These are phyloP conservation scores for Pogonophryne albipinna DNA, from an alignment of 2,797 vertebrate species.

Conservation along the genomic window DNA sequence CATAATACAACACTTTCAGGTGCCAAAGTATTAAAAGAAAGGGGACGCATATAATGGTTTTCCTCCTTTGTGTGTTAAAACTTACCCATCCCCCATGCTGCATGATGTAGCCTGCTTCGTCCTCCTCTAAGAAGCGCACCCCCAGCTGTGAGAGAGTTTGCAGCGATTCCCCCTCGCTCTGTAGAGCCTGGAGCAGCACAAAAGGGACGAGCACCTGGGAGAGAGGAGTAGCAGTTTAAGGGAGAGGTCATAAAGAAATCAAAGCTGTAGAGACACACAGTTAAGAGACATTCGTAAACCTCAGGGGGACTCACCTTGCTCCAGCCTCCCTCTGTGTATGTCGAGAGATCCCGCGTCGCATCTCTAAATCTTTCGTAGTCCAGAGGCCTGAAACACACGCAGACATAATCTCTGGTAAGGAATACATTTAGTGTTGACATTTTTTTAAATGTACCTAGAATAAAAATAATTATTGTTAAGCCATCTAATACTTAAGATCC, in stretches of 20 bases:
- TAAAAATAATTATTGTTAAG: background rate
- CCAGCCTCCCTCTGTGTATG: constrained; percentile 90
- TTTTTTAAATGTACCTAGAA: background rate
- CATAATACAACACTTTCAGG: background rate
- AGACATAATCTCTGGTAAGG: background rate
- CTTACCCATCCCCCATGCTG: constrained; percentile 98
- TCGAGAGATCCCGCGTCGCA: constrained; percentile 80
- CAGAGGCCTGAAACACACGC: constrained; percentile 86
- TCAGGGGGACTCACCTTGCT: constrained; percentile 85
- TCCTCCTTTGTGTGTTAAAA: constrained; percentile 6
- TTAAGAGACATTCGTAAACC: background rate
- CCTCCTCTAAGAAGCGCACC: constrained; percentile 90
- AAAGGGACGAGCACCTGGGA: constrained; percentile 91
- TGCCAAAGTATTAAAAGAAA: background rate
- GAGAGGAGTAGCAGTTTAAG: background rate
- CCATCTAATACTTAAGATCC: background rate
- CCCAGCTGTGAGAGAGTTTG: constrained; percentile 86
- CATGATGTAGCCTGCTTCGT: constrained; percentile 88
- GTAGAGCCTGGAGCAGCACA: constrained; percentile 90
- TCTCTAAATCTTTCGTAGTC: constrained; percentile 90
- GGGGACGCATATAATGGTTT: background rate
- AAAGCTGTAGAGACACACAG: background rate
- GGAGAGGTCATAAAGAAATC: background rate
- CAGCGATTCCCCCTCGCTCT: constrained; percentile 84
- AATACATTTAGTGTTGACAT: background rate